Percentiles rank a stretch among this genome's conserved stretches.
Conservation (phyloP, 2,113 vertebrate genomes). For the Melanerpes formicivorus region DNA sequence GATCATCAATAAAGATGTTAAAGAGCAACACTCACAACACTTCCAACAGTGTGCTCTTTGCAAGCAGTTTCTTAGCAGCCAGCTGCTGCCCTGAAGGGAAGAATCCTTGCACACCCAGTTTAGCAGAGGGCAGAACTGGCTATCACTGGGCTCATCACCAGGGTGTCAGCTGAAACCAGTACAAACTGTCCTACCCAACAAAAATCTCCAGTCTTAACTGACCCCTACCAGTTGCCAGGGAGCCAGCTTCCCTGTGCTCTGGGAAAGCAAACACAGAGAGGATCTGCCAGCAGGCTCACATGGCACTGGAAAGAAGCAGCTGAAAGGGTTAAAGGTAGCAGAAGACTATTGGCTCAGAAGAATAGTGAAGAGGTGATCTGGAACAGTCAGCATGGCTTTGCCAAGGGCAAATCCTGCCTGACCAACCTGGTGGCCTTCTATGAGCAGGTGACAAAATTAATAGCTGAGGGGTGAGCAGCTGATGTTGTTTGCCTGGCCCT, state of each 20-base stretch:
- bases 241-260: neutral
- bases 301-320: neutral
- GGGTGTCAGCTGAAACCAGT: neutral
- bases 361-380: too few relatives aligned
- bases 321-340: neutral
- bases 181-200: neutral
- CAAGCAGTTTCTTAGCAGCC: neutral
- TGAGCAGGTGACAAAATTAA: too few relatives aligned
- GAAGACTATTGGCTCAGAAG: neutral
- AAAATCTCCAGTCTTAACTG: neutral
- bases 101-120: neutral
- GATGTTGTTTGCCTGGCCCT: too few relatives aligned
- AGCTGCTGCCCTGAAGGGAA: neutral
- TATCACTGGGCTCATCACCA: neutral
- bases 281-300: neutral
- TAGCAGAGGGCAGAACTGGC: neutral
- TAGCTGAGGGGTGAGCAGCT: too few relatives aligned
- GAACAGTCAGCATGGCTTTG: too few relatives aligned
- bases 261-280: slow-evolving; percentile 12
- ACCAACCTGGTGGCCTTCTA: too few relatives aligned
- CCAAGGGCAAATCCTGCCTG: too few relatives aligned
- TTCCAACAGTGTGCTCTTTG: neutral
- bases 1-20: too few relatives aligned
- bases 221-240: neutral
- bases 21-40: fast-evolving